Percentiles rank a stretch among this genome's conserved stretches.
phyloP scores from a whole-genome alignment of 2,888 invertebrate genomes.

The Ditula angustiorana region DNA sequence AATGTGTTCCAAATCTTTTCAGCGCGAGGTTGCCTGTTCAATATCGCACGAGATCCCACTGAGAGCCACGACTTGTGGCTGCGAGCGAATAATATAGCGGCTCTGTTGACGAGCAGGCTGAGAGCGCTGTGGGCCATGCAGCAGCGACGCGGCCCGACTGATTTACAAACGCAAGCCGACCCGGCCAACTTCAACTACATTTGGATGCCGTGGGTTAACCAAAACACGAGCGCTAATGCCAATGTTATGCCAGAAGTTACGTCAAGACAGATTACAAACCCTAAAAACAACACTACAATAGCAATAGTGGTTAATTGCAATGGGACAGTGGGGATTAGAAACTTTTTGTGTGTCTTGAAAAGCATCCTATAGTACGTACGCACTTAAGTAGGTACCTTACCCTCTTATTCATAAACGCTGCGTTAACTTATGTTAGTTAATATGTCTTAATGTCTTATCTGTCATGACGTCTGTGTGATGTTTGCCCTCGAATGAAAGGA shows the following conservation, averaged over 20 bases:
- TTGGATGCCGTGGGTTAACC: conserved; percentile 88
- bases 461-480: too few relatives aligned
- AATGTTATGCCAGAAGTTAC: conserved; percentile 1
- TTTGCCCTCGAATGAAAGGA: too few relatives aligned
- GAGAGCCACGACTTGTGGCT: conserved; percentile 89
- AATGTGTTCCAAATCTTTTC: conserved; percentile 50
- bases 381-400: too few relatives aligned
- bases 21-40: conserved; percentile 89
- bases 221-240: conserved; percentile 31
- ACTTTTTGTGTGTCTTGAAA: conserved; percentile 73
- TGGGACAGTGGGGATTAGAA: conserved; percentile 61
- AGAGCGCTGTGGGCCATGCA: conserved; percentile 78
- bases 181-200: conserved; percentile 89
- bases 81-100: conserved; percentile 80
- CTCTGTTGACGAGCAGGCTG: conserved; percentile 68
- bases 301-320: conserved; percentile 64
- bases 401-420: too few relatives aligned
- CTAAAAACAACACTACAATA: conserved; percentile 48
- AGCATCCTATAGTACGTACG: conserved; percentile 61
- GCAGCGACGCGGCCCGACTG: conserved; percentile 72
- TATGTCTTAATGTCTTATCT: too few relatives aligned
- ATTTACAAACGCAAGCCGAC: conserved; percentile 85
- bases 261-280: conserved; percentile 37
- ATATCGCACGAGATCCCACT: conserved; percentile 92
- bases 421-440: too few relatives aligned